These are phyloP conservation scores for Pseudomugil gertrudae DNA, from an alignment of 2,797 vertebrate genomes.

Conservation along the genomic window DNA sequence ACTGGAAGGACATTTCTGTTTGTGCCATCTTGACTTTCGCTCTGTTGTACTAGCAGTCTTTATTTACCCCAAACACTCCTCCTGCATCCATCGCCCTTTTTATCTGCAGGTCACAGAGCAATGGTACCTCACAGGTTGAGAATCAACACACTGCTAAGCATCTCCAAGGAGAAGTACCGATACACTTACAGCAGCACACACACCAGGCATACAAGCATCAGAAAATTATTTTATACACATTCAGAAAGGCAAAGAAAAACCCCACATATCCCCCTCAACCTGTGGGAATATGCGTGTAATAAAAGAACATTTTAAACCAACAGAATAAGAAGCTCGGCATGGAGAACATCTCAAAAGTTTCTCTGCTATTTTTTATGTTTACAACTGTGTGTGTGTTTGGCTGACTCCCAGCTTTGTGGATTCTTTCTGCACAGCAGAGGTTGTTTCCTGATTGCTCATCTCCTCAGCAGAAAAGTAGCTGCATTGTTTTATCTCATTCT, in stretches of 20 bases:
- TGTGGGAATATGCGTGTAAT: not conserved
- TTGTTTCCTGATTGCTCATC: conserved; percentile 60
- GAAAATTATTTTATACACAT: not conserved
- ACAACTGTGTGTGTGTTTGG: conserved; percentile 1
- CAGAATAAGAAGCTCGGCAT: conserved; percentile 1
- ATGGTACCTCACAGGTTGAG: conserved; percentile 48
- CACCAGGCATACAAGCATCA: not conserved
- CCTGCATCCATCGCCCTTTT: conserved; percentile 28
- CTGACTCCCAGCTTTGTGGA: conserved; percentile 14
- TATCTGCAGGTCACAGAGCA: conserved; percentile 63
- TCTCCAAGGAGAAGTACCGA: not conserved
- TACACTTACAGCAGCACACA: not conserved
- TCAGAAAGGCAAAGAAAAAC: not conserved
- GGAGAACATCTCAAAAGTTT: conserved; percentile 8
- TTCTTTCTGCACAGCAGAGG: conserved; percentile 47
- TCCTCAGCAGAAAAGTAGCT: conserved; percentile 54
- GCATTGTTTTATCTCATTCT: conserved; percentile 64
- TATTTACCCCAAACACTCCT: conserved; percentile 22
- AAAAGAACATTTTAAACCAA: conserved; percentile 7
- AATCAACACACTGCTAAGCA: conserved; percentile 6
- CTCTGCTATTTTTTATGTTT: not conserved
- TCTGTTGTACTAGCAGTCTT: too few relatives aligned
- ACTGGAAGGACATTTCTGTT: too few relatives aligned
- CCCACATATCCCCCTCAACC: not conserved
- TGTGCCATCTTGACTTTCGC: too few relatives aligned